Percentiles rank a stretch among this genome's conserved stretches.
These are phyloP conservation scores for Drosophila nasuta DNA, from an alignment of 1,140 invertebrate species.

Conservation along the genomic window DNA sequence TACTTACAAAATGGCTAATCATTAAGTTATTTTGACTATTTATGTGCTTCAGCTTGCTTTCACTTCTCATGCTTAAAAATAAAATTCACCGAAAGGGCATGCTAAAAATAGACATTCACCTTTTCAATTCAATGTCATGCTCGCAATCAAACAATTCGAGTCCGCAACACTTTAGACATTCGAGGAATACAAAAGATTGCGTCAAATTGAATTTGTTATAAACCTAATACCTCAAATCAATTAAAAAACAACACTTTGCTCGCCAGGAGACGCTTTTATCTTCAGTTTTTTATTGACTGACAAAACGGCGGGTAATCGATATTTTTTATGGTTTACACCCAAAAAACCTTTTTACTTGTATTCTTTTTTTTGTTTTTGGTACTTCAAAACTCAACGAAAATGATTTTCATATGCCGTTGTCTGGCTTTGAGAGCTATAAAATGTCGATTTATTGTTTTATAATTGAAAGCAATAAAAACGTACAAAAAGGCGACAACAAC, in stretches of 20 bases:
- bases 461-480: constrained; percentile 76
- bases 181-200: background rate
- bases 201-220: background rate
- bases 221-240: constrained; percentile 20
- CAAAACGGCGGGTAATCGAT: constrained; percentile 27
- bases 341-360: constrained; percentile 19
- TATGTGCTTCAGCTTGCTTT: too few relatives aligned
- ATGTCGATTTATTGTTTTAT: constrained; percentile 73
- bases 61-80: background rate
- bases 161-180: background rate
- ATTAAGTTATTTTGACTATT: too few relatives aligned
- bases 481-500: constrained; percentile 14
- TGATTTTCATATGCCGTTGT: constrained; percentile 46
- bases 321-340: constrained; percentile 35
- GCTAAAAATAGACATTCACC: background rate
- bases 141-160: constrained; percentile 1
- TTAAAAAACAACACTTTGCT: constrained; percentile 25
- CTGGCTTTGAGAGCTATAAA: constrained; percentile 56
- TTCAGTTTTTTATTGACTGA: constrained; percentile 12
- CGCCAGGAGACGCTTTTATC: constrained; percentile 1
- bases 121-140: background rate
- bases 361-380: background rate
- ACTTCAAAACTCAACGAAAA: constrained; percentile 12
- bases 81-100: background rate
- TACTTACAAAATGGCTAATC: too few relatives aligned